Base-by-base conservation (phyloP, 2,888 invertebrate species). In the Desoria tigrina region DNA sequence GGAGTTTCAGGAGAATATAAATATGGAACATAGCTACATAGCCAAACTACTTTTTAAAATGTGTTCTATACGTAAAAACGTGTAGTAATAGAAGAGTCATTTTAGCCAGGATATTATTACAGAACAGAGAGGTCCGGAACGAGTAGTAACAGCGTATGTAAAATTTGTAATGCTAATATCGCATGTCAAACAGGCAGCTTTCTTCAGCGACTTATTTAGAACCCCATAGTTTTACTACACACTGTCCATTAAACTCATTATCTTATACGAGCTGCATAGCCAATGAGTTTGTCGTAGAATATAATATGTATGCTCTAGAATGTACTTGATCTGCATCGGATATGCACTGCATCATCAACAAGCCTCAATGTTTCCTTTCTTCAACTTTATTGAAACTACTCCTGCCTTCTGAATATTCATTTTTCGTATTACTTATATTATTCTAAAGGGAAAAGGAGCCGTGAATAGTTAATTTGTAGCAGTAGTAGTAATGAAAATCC, bases 161-260 rank as follows among this genome's bases (percentile, higher is more conserved):
- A 54, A 54, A 61, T 61, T 61, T 61, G 61, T 61, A 61, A 69
- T 66, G 66, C 42, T 61, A 61, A 69, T 63, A 69, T 69, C 64
- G 69, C 69, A 69, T 69, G 69, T 61, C 53, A 55, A 58, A 32
- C 32, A 32, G 32, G 6, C 4, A 32, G 32, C 32, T 32, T 32
- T 32, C 32, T 11, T 32, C 32, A 7, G 4, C 32, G 11, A 11
- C 32, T 32, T 32, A 32, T 11, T 11, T 11, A 7, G 32, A 32
- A 32, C 32, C 32, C 32, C 32, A 32, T 32, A 32, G 32, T 32
- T 32, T 32, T 32, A 32, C 32, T 32, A 32, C 32, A 32, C 32
- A 63, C 67, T 62, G 60, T 56, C 45, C 68, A 68, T 68, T 68
- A 68, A 68, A 65, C 62, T 68, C 68, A 68, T 68, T 68, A 68